Evolutionary conservation across 2,888 invertebrate species (phyloP).

Genomic region (Ceriagrion tenellum): DNA sequence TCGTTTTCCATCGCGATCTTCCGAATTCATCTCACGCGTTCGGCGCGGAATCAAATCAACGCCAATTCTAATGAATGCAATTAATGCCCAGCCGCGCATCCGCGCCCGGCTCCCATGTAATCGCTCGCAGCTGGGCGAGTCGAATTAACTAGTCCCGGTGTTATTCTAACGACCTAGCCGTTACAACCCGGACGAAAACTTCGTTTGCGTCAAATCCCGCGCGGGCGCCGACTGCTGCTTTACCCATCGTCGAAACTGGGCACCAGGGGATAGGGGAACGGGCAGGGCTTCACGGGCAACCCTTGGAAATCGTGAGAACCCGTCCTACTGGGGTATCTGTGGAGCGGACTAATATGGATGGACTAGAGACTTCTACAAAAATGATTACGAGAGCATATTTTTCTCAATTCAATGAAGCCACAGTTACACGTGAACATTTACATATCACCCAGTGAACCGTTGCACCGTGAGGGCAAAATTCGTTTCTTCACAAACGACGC

Average conservation of each 20-base stretch:
- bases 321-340: background rate
- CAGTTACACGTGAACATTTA: too few species aligned
- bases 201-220: background rate
- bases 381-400: too few species aligned
- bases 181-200: background rate
- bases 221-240: background rate
- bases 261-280: background rate
- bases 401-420: too few species aligned
- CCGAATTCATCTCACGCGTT: conserved; percentile 3
- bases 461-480: too few species aligned
- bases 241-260: background rate
- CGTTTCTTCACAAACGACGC: too few species aligned
- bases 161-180: conserved; percentile 7
- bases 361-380: background rate
- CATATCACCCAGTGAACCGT: too few species aligned
- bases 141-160: conserved; percentile 1
- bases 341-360: background rate
- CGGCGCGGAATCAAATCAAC: conserved; percentile 3
- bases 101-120: background rate
- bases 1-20: background rate
- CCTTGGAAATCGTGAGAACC: background rate
- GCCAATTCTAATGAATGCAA: background rate
- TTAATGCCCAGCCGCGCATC: background rate
- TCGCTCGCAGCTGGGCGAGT: background rate
- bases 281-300: background rate